Percentiles rank a stretch among this genome's conserved stretches.
These are phyloP conservation scores for Tenebrosternarchus preto DNA, from an alignment of 2,113 vertebrate genomes.

Conservation along the genomic window DNA sequence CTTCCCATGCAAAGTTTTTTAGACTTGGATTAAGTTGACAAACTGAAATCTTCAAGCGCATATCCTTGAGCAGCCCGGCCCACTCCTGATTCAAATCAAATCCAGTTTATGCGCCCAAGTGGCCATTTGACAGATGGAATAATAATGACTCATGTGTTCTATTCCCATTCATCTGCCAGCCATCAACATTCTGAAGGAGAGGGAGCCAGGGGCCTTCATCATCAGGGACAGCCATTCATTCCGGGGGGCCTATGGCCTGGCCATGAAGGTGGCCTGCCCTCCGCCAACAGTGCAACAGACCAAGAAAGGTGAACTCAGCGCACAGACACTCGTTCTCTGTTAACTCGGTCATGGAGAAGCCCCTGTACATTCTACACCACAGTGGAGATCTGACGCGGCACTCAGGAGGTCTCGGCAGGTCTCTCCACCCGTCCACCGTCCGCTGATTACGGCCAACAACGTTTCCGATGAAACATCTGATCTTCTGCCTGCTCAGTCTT, in stretches of 20 bases:
- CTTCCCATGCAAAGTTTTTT: neutral
- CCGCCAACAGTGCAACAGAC: slow-evolving; percentile 86
- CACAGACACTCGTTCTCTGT: slow-evolving; percentile 17
- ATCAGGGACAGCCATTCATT: slow-evolving; percentile 98
- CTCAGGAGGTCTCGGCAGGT: neutral
- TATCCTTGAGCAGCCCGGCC: neutral
- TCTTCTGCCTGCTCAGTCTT: neutral
- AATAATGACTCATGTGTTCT: neutral
- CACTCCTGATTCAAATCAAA: neutral
- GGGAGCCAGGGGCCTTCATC: slow-evolving; percentile 92
- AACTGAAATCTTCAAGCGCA: neutral
- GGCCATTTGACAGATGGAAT: neutral
- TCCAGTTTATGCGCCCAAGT: neutral
- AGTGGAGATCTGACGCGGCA: neutral
- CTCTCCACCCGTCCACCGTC: neutral
- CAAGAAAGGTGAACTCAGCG: slow-evolving; percentile 82
- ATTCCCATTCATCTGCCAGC: slow-evolving; percentile 70
- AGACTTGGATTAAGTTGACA: neutral
- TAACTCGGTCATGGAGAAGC: neutral
- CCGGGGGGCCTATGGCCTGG: slow-evolving; percentile 91
- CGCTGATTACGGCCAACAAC: neutral
- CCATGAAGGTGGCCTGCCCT: slow-evolving; percentile 94
- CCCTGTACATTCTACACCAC: neutral
- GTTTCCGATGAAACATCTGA: slow-evolving; percentile 18
- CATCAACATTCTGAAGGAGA: slow-evolving; percentile 87